These are phyloP conservation scores for Ormyrus labotus DNA, from an alignment of 2,888 invertebrate genomes.

Conservation along the genomic window DNA sequence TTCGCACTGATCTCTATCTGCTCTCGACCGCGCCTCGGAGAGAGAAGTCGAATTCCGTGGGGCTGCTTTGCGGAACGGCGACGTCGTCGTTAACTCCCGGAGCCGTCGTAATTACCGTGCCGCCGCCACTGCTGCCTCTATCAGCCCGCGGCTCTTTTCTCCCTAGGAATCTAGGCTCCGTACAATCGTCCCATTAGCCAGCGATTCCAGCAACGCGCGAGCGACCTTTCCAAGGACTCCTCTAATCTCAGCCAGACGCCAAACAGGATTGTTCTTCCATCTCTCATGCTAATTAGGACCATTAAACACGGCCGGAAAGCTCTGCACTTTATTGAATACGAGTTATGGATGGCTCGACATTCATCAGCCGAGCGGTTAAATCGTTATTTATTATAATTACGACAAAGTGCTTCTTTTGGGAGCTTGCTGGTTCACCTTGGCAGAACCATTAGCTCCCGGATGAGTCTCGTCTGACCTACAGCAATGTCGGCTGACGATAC, in stretches of 20 bases:
- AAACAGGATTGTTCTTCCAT: neutral
- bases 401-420: slow-evolving; percentile 11
- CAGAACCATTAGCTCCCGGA: slow-evolving; percentile 1
- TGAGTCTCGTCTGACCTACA: neutral
- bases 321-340: neutral
- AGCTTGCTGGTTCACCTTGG: neutral
- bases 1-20: slow-evolving; percentile 53
- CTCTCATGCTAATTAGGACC: neutral
- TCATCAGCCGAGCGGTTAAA: slow-evolving; percentile 12
- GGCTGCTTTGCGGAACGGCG: slow-evolving; percentile 56
- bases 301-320: slow-evolving; percentile 10
- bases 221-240: slow-evolving; percentile 65
- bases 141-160: slow-evolving; percentile 62
- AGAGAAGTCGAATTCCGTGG: slow-evolving; percentile 60
- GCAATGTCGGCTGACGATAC: slow-evolving; percentile 1
- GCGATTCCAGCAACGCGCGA: slow-evolving; percentile 68
- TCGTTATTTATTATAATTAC: slow-evolving; percentile 28
- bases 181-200: slow-evolving; percentile 73
- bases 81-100: slow-evolving; percentile 62
- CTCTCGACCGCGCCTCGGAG: slow-evolving; percentile 37
- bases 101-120: slow-evolving; percentile 66
- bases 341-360: slow-evolving; percentile 8
- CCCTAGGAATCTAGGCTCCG: slow-evolving; percentile 64
- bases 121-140: slow-evolving; percentile 50
- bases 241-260: neutral